Evolutionary conservation across 2,113 vertebrate genomes (phyloP).

Genomic region (Athene noctua): DNA sequence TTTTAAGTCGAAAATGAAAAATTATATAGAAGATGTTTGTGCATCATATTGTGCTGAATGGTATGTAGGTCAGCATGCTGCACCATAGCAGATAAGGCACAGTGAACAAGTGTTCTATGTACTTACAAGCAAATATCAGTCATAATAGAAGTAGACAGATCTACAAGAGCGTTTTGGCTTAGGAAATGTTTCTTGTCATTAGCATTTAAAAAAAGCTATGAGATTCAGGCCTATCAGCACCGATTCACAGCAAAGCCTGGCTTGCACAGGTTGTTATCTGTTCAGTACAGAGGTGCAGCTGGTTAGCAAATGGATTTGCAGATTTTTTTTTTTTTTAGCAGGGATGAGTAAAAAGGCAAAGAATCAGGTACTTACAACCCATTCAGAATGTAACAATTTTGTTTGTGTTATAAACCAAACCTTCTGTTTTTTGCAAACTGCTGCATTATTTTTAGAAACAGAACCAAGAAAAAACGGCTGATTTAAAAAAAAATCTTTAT

Average conservation of each 20-base stretch:
- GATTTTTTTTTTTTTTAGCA: constrained; percentile 94
- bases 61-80: constrained; percentile 99
- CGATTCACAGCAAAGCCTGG: constrained; percentile 95
- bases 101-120: constrained; percentile 99
- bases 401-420: constrained; percentile 91
- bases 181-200: constrained; percentile 99
- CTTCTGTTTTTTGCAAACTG: constrained; percentile 89
- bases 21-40: constrained; percentile 97
- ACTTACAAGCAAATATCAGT: constrained; percentile 99
- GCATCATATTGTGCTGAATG: constrained; percentile 98
- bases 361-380: constrained; percentile 99
- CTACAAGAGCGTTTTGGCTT: constrained; percentile 99
- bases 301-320: constrained; percentile 99
- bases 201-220: constrained; percentile 99
- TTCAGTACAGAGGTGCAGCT: constrained; percentile 99
- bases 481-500: constrained; percentile 88
- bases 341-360: constrained; percentile 96
- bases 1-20: constrained; percentile 97
- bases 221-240: constrained; percentile 99
- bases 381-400: constrained; percentile 91
- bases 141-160: constrained; percentile 99
- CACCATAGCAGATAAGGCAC: constrained; percentile 97
- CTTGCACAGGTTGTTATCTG: constrained; percentile 99
- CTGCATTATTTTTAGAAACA: constrained; percentile 89
- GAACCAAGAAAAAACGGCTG: constrained; percentile 71